These are phyloP conservation scores for Eptatretus atami DNA, from an alignment of 2,797 vertebrate genomes.

Conservation along the genomic window DNA sequence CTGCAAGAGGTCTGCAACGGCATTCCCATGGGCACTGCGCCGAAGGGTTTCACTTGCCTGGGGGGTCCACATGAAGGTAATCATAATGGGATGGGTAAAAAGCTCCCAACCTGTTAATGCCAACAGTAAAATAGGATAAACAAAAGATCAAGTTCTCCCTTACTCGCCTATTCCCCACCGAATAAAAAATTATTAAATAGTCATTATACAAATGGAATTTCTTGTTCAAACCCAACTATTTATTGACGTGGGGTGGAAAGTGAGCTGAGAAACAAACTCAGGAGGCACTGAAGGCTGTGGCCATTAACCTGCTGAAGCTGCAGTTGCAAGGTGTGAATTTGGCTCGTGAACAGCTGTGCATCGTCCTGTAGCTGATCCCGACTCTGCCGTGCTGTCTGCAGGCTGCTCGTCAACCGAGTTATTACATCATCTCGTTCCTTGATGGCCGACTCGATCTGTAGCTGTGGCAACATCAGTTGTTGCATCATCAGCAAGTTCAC, in stretches of 20 bases:
- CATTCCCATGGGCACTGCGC: constrained; percentile 55
- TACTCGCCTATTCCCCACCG: too few relatives aligned
- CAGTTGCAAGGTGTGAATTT: constrained; percentile 80
- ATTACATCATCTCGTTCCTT: constrained; percentile 86
- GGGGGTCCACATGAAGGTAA: constrained; percentile 19
- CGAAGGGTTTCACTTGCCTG: constrained; percentile 67
- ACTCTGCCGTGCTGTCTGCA: constrained; percentile 68
- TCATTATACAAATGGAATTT: too few relatives aligned
- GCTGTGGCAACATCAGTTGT: constrained; percentile 9
- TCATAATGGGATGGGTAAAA: too few relatives aligned
- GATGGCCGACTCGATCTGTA: constrained; percentile 78
- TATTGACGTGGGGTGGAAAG: too few relatives aligned
- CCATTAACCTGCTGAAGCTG: constrained; percentile 68
- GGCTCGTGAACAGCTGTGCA: constrained; percentile 60
- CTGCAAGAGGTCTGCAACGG: constrained; percentile 54
- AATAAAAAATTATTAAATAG: background rate
- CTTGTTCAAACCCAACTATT: too few relatives aligned
- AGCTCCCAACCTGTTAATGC: too few relatives aligned
- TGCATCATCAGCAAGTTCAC: too few relatives aligned
- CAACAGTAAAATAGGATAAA: too few relatives aligned
- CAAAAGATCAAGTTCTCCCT: too few relatives aligned
- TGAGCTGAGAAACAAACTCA: too few relatives aligned
- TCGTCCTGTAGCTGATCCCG: constrained; percentile 84
- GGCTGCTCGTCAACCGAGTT: constrained; percentile 62
- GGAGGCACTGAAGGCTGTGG: background rate